phyloP scores from a whole-genome alignment of 2,797 vertebrate species.

The Rallus crepitans region DNA sequence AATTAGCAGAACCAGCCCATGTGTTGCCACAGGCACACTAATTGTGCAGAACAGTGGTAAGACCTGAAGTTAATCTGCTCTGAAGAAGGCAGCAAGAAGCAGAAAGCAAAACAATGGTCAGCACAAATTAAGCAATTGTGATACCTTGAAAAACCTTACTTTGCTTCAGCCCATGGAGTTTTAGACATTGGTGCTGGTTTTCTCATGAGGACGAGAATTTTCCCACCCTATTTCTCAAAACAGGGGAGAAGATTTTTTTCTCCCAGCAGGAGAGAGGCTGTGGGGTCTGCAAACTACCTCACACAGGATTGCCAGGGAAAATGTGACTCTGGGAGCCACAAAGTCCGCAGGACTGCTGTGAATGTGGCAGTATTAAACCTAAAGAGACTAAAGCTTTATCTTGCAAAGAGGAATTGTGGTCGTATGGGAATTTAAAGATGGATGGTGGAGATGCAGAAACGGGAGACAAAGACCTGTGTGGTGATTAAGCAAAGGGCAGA shows the following conservation, averaged over 20 bases:
- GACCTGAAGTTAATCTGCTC: too few relatives aligned
- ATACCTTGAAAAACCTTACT: background rate
- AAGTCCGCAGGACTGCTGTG: background rate
- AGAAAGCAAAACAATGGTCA: background rate
- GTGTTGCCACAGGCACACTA: background rate
- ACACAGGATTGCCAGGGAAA: background rate
- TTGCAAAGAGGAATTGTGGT: background rate
- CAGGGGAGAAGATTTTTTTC: background rate
- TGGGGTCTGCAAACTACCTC: background rate
- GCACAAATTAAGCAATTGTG: background rate
- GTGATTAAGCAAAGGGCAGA: background rate
- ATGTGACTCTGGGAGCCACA: background rate
- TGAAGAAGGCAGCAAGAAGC: too few relatives aligned
- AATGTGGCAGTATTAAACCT: background rate
- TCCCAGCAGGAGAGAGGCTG: background rate
- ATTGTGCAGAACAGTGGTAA: too few relatives aligned
- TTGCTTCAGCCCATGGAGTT: background rate
- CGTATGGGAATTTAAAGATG: accelerated
- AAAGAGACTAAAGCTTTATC: background rate
- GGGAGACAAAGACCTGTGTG: background rate
- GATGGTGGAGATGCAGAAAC: background rate
- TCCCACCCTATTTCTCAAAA: background rate
- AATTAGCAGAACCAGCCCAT: background rate
- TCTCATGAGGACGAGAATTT: background rate
- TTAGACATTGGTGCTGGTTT: background rate